Evolutionary conservation across 2,113 vertebrate species (phyloP).

Genomic region (Diadophis punctatus): DNA sequence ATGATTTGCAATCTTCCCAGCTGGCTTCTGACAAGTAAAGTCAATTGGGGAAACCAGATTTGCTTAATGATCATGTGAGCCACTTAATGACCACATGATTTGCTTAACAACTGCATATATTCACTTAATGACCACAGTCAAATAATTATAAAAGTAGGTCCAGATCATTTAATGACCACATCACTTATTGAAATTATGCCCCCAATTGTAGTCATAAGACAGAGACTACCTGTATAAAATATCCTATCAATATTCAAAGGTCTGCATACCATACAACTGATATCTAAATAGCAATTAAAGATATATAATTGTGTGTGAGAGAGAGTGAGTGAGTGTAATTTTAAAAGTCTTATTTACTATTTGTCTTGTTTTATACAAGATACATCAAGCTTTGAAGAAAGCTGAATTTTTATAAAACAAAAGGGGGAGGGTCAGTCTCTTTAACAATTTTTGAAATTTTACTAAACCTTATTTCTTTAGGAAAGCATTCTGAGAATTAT

Average conservation of each 20-base stretch:
- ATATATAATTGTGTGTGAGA: neutral
- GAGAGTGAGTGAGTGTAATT: neutral
- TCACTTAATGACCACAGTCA: neutral
- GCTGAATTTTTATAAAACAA: neutral
- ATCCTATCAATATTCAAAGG: neutral
- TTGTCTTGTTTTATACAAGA: conserved; percentile 3
- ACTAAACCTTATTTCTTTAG: neutral
- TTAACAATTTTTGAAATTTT: neutral
- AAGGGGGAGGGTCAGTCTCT: neutral
- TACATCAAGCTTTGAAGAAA: neutral
- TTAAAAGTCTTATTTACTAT: neutral
- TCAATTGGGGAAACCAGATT: neutral
- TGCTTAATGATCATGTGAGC: neutral
- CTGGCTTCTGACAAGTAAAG: neutral
- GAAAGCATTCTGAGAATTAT: neutral
- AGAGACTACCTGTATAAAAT: neutral
- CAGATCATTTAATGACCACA: neutral
- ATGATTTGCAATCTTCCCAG: neutral
- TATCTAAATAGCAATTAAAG: neutral
- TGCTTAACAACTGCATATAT: neutral
- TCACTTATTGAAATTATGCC: neutral
- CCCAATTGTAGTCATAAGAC: neutral
- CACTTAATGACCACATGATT: neutral
- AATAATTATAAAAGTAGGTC: neutral
- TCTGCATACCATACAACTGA: neutral